Conservation (phyloP, 2,113 vertebrate genomes). For the Antechinus stuartii region DNA sequence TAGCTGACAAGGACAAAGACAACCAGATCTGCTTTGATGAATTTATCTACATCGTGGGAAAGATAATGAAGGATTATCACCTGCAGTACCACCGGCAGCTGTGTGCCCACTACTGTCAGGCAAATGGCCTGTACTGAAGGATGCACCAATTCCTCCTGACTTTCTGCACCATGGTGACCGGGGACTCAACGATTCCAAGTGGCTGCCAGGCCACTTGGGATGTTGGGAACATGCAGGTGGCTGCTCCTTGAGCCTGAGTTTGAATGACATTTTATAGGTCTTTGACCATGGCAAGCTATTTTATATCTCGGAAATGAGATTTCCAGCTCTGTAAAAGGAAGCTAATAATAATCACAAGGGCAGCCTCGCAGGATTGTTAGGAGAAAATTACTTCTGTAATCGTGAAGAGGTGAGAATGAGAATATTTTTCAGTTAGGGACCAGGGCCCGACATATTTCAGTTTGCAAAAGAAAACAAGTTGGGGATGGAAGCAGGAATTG, state of each 20-base stretch:
- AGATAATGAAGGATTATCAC: conserved; percentile 70
- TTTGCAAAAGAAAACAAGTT: neutral
- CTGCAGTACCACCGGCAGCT: conserved; percentile 65
- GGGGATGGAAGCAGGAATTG: neutral
- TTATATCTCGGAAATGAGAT: neutral
- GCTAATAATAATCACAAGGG: neutral
- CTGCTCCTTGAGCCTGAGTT: neutral
- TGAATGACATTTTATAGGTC: neutral
- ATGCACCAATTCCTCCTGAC: neutral
- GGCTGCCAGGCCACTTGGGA: neutral
- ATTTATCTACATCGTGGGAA: conserved; percentile 72
- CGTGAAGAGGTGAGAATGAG: neutral
- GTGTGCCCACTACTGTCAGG: conserved; percentile 32
- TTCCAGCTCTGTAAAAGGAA: neutral
- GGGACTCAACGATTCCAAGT: neutral
- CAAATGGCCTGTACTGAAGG: conserved; percentile 60
- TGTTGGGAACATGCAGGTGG: neutral
- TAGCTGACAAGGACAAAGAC: conserved; percentile 78
- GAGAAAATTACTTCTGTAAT: neutral
- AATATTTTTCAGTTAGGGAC: neutral
- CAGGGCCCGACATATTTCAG: neutral
- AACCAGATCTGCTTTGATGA: conserved; percentile 78
- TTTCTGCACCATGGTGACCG: too few relatives aligned
- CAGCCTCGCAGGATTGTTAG: neutral
- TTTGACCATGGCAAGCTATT: neutral